A percentile compares a stretch with the other conserved stretches of the same genome.
phyloP scores from a whole-genome alignment of 2,113 vertebrate species.

The Anolis sagrei region DNA sequence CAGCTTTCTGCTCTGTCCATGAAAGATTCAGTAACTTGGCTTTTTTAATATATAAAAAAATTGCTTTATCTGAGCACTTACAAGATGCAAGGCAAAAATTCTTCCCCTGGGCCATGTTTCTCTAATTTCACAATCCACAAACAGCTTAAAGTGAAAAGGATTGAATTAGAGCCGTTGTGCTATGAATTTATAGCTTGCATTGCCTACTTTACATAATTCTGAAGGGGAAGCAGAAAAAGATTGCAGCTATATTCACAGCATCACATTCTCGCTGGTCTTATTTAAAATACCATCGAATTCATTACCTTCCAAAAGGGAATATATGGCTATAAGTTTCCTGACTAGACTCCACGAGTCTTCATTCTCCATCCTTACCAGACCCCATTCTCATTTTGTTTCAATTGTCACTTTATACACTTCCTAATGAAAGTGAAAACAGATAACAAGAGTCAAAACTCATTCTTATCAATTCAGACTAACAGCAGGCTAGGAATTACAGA shows the following conservation, averaged over 20 bases:
- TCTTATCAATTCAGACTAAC: constrained; percentile 48
- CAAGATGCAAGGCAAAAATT: not conserved
- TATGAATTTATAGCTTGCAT: constrained; percentile 5
- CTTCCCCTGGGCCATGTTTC: not conserved
- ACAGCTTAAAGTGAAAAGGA: not conserved
- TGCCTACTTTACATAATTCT: constrained; percentile 2
- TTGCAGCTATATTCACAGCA: not conserved
- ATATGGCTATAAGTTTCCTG: constrained; percentile 27
- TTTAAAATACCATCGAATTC: constrained; percentile 1
- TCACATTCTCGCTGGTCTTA: not conserved
- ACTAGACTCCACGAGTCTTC: constrained; percentile 19
- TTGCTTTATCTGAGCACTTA: not conserved
- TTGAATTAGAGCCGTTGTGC: not conserved
- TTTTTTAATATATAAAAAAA: too few relatives aligned
- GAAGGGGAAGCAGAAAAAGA: not conserved
- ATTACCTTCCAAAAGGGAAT: constrained; percentile 23
- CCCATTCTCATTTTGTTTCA: constrained; percentile 42
- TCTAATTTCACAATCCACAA: not conserved
- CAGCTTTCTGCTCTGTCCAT: not conserved
- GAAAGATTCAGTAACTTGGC: not conserved
- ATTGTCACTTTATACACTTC: constrained; percentile 44
- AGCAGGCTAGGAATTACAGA: constrained; percentile 34
- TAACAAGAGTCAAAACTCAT: constrained; percentile 44
- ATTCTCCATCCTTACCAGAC: too few relatives aligned
- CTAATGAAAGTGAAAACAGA: constrained; percentile 36